phyloP scores from a whole-genome alignment of 2,797 vertebrate genomes.

The Psittacula derbiana region DNA sequence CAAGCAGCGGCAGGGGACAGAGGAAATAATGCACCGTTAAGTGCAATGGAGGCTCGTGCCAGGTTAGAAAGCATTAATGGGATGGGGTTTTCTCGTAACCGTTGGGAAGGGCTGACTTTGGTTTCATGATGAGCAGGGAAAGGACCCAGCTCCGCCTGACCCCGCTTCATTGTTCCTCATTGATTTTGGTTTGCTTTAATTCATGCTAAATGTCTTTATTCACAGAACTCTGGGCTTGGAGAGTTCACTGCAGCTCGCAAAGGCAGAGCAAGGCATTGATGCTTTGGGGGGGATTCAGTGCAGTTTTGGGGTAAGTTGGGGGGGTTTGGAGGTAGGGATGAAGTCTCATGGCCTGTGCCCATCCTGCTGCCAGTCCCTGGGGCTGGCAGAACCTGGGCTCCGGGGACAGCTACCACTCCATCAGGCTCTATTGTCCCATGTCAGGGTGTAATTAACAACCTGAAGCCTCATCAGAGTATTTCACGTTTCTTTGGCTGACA shows the following conservation, averaged over 20 bases:
- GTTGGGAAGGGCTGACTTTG: neutral
- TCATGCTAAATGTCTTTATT: neutral
- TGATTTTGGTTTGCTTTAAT: neutral
- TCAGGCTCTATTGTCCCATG: neutral
- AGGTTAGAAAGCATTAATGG: neutral
- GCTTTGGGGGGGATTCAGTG: neutral
- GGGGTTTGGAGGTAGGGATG: neutral
- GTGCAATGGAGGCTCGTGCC: neutral
- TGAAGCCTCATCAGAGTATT: neutral
- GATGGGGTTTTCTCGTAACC: neutral
- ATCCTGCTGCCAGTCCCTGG: neutral
- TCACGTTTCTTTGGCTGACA: fast-evolving
- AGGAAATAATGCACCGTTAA: neutral
- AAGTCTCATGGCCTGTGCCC: neutral
- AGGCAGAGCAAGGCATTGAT: neutral
- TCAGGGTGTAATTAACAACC: neutral
- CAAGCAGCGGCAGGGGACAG: fast-evolving
- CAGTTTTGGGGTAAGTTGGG: neutral
- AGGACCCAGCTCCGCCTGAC: neutral
- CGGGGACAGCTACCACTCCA: fast-evolving
- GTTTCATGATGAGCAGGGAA: neutral
- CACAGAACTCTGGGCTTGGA: neutral
- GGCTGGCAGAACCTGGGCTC: fast-evolving
- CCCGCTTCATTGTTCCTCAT: neutral
- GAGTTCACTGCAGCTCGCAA: neutral